Evolutionary conservation across 2,113 vertebrate species (phyloP), one percentile per base, ranked within the genome.

Genomic region (Phalacrocorax aristotelis): DNA sequence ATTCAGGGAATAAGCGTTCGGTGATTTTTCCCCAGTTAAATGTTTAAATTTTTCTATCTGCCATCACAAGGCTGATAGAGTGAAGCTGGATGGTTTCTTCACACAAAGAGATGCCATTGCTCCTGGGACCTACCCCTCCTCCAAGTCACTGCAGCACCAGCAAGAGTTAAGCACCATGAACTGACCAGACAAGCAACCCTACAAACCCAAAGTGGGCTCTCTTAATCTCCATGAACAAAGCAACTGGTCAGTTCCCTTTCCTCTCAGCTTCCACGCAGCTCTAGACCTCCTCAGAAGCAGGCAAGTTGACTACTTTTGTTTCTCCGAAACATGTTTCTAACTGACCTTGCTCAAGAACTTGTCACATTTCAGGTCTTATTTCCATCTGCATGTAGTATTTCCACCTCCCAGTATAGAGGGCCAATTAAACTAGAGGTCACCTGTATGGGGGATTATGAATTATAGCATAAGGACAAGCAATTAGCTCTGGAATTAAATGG

Each of bases 151-250:
- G 23, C 58, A 85, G 78, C 57, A 44, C 7, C 29, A 87, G 22
- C 46, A 58, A 40, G 34, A 36, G n/a, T 71, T 3, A 1, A 66
- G 55, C 55, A 64, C 48, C 57, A 25, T 7, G 18, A 78, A 19
- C 11, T 4, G 3, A 32, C 19, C 36, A 26, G 27, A 36, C 60
- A 57, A 60, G 21, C 20, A 66, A 60, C 26, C 6, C 46, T 48
- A 46, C 40, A 42, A 40, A 40, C 16, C 25, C n/a, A 5, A 74
- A 62, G 9, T 6, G 38, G 36, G 27, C 22, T 80, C 58, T 55
- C 34, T 44, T 19, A 21, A 6, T 5, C 48, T 11, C 27, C 42
- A 20, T 2, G 1, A 85, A 44, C 0, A 0, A 10, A 87, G 20
- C 10, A 75, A 26, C 32, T 66, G 10, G 20, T 36, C 42, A 34